Base-by-base conservation (phyloP, 2,888 invertebrate genomes). In the Gibbula magus region DNA sequence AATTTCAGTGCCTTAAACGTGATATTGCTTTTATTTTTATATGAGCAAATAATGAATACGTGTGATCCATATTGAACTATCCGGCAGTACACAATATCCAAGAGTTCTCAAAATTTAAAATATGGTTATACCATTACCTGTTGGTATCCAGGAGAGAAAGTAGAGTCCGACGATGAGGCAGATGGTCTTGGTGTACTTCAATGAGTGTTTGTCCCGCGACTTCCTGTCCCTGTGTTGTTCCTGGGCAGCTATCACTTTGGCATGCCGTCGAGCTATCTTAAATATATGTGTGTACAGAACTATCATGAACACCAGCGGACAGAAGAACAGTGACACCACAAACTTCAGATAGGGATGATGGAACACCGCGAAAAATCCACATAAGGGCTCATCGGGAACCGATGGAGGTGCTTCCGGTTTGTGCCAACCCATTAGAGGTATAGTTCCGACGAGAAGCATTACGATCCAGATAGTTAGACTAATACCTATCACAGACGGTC, bases 161-260 rank as follows among this genome's bases (percentile, higher is more conserved):
- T 86, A 88, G 10, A 83, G 77, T 25, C 88, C 88, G 66, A 88
- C 82, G 18, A 88, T 83, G 16, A 84, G 83, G 53, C 83, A 82
- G 13, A 88, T 83, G 20, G 86, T 88, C 77, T 88, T 88, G 13
- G 88, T 87, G 29, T 85, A 85, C 53, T 85, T 83, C 86, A 85
- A 86, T 7, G 88, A 86, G 18, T 80, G 78, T 78, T 82, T 81
- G 54, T 85, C 82, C 54, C 79, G 79, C 22, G 39, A 2, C n/a
- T 10, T 70, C 35, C 53, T 73, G 53, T 84, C 80, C 45, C 13
- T 45, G 45, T 45, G 45, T 13, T 45, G 45, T 45, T 45, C 45
- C 56, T 86, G 85, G n/a, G 73, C 53, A 16, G 35, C 78, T 56
- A 88, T 88, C n/a, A 76, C 79, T 52, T 73, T 77, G 4, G 86